Conservation (phyloP, 2,113 vertebrate genomes). For the Platysternon megacephalum region DNA sequence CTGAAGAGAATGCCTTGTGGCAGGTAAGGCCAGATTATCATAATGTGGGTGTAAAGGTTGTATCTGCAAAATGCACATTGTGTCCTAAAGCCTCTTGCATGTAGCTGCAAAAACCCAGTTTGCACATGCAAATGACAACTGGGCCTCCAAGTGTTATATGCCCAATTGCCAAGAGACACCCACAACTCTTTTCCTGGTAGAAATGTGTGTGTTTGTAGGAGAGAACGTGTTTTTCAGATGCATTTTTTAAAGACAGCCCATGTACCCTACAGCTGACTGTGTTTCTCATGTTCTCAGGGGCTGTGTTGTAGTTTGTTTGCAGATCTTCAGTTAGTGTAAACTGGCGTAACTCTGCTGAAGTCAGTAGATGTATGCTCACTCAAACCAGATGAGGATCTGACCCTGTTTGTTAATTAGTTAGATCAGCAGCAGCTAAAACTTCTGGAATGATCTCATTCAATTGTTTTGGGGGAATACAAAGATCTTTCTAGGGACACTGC, state of each 20-base stretch:
- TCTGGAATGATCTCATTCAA: neutral
- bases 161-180: neutral
- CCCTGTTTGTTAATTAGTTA: neutral
- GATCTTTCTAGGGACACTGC: neutral
- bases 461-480: neutral
- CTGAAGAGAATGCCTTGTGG: constrained; percentile 15
- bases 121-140: neutral
- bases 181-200: constrained; percentile 1
- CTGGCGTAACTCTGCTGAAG: neutral
- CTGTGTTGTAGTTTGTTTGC: neutral
- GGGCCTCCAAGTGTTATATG: neutral
- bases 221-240: neutral
- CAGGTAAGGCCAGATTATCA: constrained; percentile 54
- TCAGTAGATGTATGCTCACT: neutral
- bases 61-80: constrained; percentile 36
- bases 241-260: constrained; percentile 26
- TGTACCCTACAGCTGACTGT: neutral
- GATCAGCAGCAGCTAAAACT: neutral
- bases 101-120: constrained; percentile 1
- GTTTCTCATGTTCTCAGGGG: neutral
- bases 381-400: neutral
- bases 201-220: constrained; percentile 1
- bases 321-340: constrained; percentile 19
- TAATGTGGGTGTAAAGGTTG: constrained; percentile 46
- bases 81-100: neutral